Evolutionary conservation across 1,140 invertebrate genomes (phyloP), one percentile per base, ranked within the genome.

Genomic region (Calycopis cecrops): DNA sequence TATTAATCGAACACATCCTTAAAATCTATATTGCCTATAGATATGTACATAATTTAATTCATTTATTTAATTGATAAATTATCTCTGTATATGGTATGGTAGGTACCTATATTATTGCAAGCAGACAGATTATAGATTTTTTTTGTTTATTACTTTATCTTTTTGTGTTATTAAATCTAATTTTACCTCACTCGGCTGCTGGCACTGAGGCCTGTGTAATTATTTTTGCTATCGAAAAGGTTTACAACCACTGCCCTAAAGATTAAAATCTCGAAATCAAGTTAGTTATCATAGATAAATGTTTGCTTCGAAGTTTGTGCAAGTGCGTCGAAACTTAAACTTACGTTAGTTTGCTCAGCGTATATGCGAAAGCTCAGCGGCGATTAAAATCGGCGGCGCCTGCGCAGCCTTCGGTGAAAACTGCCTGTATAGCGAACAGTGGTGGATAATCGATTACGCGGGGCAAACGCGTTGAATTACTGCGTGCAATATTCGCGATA

Each of bases 281-380:
- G 52, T 60, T 40, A 35, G 52, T 60, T 62, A 64, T 64, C 55
- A 37, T 17, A 17, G 11, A 35, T 17, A 55, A 48, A 56, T 52
- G 51, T 64, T 55, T 53, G 52, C 35, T 51, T 48, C 60, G 57
- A 69, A 61, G 63, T 59, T 66, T 52, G 52, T 51, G 42, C 18
- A 54, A 9, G 37, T 51, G 37, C 57, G 56, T 51, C 59, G 42
- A 44, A 61, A 56, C 55, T 71, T 64, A 69, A 69, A 47, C 42
- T 72, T 65, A 63, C 47, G 48, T 52, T 63, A 60, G 44, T 59
- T 60, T 58, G 40, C 53, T 60, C 52, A 35, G 57, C 28, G 21
- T 69, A 54, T 71, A 58, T 73, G 63, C 65, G 73, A 79, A 84
- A 81, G 80, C 78, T 81, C 71, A 63, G 52, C 50, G 48, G 67